Base-by-base conservation (phyloP, 2,113 vertebrate species). In the Orycteropus afer region DNA sequence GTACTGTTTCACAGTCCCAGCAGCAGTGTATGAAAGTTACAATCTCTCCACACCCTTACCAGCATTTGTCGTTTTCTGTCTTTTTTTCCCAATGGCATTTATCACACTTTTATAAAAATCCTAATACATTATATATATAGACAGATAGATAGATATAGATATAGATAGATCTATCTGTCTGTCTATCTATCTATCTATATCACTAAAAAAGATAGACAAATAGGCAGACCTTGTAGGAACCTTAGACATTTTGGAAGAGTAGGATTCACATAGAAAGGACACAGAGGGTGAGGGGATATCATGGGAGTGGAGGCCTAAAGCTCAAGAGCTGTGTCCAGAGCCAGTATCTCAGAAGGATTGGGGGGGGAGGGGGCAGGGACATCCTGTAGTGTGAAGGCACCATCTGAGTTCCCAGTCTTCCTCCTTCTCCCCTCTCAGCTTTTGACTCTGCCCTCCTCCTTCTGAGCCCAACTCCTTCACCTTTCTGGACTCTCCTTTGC, bases 101-200 rank as follows among this genome's bases (percentile, higher is more conserved):
- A 89, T 87, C 93, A 55, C 18, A 81, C 2, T 51, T 63, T 94
- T 77, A 71, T 63, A 67, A 86, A 95, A 95, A 90, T 80, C 40
- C 42, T 22, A 88, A 88, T 69, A 74, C n/a, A 34, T n/a, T n/a
- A n/a, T n/a, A n/a, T n/a, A n/a, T n/a, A n/a, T n/a, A n/a, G n/a
- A n/a, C n/a, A n/a, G n/a, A n/a, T n/a, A n/a, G n/a, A n/a, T n/a
- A n/a, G n/a, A n/a, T n/a, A n/a, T n/a, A 89, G 89, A 32, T n/a
- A n/a, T n/a, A n/a, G n/a, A n/a, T n/a, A n/a, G n/a, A n/a, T n/a
- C n/a, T n/a, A n/a, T n/a, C n/a, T n/a, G n/a, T n/a, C n/a, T n/a
- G n/a, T n/a, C n/a, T n/a, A n/a, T n/a, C n/a, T n/a, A n/a, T n/a
- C n/a, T n/a, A n/a, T n/a, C n/a, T n/a, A n/a, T n/a, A n/a, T 34